Conservation (phyloP, 2,888 invertebrate species). For the Hedychridium roseum region DNA sequence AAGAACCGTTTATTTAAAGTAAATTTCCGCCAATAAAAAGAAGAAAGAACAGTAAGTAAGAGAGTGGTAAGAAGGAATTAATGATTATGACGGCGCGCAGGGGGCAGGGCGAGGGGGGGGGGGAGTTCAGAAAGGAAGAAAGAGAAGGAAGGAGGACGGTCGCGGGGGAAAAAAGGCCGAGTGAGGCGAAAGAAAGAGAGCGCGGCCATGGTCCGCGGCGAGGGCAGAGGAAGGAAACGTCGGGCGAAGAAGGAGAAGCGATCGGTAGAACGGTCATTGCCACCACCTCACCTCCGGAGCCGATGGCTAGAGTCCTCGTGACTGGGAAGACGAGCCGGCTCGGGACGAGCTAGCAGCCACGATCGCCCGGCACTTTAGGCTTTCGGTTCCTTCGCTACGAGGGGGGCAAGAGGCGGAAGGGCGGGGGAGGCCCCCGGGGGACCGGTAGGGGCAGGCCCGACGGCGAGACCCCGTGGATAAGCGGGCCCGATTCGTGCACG, state of each 20-base stretch:
- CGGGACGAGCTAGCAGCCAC: constrained; percentile 29
- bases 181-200: constrained; percentile 5
- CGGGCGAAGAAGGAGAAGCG: constrained; percentile 17
- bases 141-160: constrained; percentile 12
- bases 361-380: constrained; percentile 35
- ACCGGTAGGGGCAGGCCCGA: constrained; percentile 8
- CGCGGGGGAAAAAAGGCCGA: constrained; percentile 6
- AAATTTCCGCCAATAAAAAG: too few species aligned
- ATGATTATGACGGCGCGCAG: too few species aligned
- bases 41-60: constrained; percentile 6
- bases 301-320: constrained; percentile 45
- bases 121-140: constrained; percentile 8
- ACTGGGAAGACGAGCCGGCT: constrained; percentile 25
- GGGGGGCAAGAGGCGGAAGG: constrained; percentile 7
- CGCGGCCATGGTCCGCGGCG: constrained; percentile 2
- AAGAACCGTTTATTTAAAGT: too few species aligned
- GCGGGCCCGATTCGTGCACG: constrained; percentile 38
- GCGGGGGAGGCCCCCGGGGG: constrained; percentile 25
- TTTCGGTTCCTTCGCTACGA: constrained; percentile 7
- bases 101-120: constrained; percentile 4
- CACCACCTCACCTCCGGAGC: constrained; percentile 57
- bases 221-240: constrained; percentile 10
- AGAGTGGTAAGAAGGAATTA: constrained; percentile 9
- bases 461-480: constrained; percentile 34
- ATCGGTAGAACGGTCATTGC: constrained; percentile 62